Evolutionary conservation across 1,140 invertebrate genomes (phyloP).

Genomic region (Bombyx mandarina): DNA sequence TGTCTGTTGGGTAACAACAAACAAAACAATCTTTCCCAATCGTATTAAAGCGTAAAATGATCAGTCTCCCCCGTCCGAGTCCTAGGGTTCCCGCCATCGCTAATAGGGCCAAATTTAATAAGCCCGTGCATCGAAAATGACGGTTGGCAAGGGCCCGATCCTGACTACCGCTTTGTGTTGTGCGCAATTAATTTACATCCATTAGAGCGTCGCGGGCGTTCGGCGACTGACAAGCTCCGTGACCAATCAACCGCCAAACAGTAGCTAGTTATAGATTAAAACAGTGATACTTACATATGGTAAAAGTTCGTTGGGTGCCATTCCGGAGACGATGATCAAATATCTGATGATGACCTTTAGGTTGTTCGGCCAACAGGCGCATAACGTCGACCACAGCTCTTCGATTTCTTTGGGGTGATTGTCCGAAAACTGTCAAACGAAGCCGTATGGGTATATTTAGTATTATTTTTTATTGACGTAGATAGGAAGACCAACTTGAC

Average conservation of each 20-base stretch:
- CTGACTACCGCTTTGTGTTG: too few species aligned
- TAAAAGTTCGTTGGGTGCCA: conserved; percentile 93
- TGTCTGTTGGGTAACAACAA: too few species aligned
- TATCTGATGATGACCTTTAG: conserved; percentile 98
- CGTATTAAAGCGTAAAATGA: too few species aligned
- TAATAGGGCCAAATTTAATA: too few species aligned
- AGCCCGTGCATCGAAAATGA: too few species aligned
- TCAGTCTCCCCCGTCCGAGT: background rate
- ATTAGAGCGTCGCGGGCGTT: too few species aligned
- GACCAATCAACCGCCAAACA: too few species aligned
- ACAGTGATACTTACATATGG: conserved; percentile 54
- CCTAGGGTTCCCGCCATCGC: too few species aligned
- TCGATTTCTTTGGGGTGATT: conserved; percentile 96
- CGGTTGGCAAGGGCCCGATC: too few species aligned
- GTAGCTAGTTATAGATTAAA: background rate
- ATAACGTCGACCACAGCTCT: conserved; percentile 95
- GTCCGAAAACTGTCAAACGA: conserved; percentile 86
- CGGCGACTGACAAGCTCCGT: too few species aligned
- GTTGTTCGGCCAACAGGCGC: conserved; percentile 96
- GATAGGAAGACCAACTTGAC: background rate
- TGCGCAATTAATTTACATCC: too few species aligned
- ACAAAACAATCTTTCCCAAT: background rate
- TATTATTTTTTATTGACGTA: background rate
- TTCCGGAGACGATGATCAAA: conserved; percentile 94
- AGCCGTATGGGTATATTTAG: background rate